Evolutionary conservation across 2,113 vertebrate species (phyloP).

Genomic region (Cranoglanis bouderius): DNA sequence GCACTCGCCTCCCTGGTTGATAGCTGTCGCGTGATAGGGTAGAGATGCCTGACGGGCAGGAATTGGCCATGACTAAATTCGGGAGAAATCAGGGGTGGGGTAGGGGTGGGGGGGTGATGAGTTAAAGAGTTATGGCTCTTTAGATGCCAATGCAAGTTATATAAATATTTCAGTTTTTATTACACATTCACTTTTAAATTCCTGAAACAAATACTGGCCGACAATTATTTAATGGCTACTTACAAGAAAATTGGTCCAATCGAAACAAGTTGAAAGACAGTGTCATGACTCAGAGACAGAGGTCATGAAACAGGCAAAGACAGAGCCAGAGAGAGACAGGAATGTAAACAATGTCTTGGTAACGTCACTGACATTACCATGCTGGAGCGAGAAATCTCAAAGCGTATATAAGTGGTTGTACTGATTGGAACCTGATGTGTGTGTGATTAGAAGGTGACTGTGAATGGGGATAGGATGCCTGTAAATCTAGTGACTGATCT

Average conservation of each 20-base stretch:
- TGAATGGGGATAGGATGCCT: background rate
- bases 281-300: conserved; percentile 6
- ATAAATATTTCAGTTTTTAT: background rate
- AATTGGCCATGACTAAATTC: background rate
- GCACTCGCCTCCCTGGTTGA: background rate
- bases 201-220: background rate
- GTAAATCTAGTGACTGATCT: background rate
- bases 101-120: rapidly evolving
- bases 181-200: background rate
- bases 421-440: background rate
- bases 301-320: background rate
- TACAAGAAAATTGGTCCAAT: background rate
- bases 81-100: background rate
- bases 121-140: background rate
- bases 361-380: conserved; percentile 9
- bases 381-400: background rate
- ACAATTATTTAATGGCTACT: background rate
- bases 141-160: background rate
- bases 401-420: background rate
- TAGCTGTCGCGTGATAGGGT: background rate
- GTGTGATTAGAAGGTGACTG: background rate
- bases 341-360: conserved; percentile 11
- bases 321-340: background rate
- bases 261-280: background rate
- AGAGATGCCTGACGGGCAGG: background rate